A percentile compares a stretch with the other conserved stretches of the same genome.
phyloP scores from a whole-genome alignment of 2,888 invertebrate genomes.

The Synergus japonicus region DNA sequence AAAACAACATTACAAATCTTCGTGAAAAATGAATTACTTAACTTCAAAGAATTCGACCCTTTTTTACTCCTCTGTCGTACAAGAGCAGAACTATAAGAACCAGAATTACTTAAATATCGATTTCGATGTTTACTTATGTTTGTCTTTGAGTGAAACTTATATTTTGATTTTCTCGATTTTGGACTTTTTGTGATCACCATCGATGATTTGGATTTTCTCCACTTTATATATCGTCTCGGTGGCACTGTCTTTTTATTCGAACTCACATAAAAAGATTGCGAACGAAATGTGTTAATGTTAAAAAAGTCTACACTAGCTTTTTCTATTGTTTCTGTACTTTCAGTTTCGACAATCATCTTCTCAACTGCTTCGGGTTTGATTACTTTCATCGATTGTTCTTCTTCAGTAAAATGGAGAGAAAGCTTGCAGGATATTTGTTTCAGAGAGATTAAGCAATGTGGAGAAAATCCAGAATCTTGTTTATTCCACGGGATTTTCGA shows the following conservation, averaged over 20 bases:
- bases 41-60: slow-evolving; percentile 57
- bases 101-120: slow-evolving; percentile 3
- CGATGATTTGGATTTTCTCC: slow-evolving; percentile 67
- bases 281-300: slow-evolving; percentile 37
- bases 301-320: background rate
- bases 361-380: background rate
- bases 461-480: slow-evolving; percentile 14
- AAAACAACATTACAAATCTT: slow-evolving; percentile 67
- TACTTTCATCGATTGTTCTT: background rate
- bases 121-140: slow-evolving; percentile 32
- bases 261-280: slow-evolving; percentile 47
- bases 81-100: background rate
- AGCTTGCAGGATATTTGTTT: background rate
- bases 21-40: slow-evolving; percentile 61
- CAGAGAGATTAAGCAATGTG: slow-evolving; percentile 1
- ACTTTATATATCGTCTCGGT: slow-evolving; percentile 63
- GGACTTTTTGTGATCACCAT: slow-evolving; percentile 52
- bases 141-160: background rate
- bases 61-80: slow-evolving; percentile 47
- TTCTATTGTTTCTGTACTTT: background rate
- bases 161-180: slow-evolving; percentile 6
- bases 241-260: slow-evolving; percentile 56
- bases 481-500: background rate
- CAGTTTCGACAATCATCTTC: background rate
- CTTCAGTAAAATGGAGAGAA: background rate